A percentile compares a stretch with the other conserved stretches of the same genome.
Conservation (phyloP, 2,888 invertebrate species). For the Agrypnus murinus region DNA sequence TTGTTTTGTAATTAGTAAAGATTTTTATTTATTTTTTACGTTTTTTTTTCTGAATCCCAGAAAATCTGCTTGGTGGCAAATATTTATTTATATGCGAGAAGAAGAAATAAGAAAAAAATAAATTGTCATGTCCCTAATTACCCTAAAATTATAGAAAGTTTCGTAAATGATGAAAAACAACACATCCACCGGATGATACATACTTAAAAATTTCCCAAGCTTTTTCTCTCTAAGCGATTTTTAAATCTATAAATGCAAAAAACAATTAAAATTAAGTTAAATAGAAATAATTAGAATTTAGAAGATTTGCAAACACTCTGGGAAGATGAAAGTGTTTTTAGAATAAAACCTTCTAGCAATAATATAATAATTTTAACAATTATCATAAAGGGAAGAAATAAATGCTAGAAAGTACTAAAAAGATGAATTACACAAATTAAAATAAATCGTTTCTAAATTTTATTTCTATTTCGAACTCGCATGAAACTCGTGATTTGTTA, state of each 20-base stretch:
- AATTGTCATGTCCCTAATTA: constrained; percentile 34
- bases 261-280: constrained; percentile 1
- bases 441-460: constrained; percentile 16
- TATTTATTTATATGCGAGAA: too few species aligned
- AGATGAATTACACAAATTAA: constrained; percentile 5
- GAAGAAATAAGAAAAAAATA: too few species aligned
- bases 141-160: constrained; percentile 35
- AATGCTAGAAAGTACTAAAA: constrained; percentile 29
- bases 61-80: too few species aligned
- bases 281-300: not conserved
- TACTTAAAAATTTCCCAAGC: constrained; percentile 17
- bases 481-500: constrained; percentile 1
- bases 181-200: constrained; percentile 17
- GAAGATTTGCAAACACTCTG: not conserved
- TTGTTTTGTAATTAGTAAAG: too few species aligned
- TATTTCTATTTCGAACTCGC: too few species aligned
- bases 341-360: constrained; percentile 10
- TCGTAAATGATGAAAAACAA: constrained; percentile 16
- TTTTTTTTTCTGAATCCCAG: too few species aligned
- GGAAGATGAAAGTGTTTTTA: constrained; percentile 33
- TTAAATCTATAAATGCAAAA: not conserved
- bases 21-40: too few species aligned
- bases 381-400: constrained; percentile 28
- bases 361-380: constrained; percentile 2
- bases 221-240: constrained; percentile 18